Conservation (phyloP, 2,888 invertebrate genomes). For the Gymnocheta viridis region DNA sequence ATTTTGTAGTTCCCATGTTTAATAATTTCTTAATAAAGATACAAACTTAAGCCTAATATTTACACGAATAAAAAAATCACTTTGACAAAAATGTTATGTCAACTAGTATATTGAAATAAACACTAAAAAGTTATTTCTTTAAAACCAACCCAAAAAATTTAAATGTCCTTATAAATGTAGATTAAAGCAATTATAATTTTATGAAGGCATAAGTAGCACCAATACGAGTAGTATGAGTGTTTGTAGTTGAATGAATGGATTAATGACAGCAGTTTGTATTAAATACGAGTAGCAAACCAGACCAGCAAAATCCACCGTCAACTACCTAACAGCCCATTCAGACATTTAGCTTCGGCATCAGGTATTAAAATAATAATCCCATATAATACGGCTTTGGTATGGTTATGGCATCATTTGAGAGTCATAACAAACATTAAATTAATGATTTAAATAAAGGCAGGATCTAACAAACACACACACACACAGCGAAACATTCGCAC, state of each 20-base stretch:
- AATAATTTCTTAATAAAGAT: too few species aligned
- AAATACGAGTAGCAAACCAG: constrained; percentile 1
- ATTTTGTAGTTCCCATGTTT: too few species aligned
- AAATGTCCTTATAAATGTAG: constrained; percentile 3
- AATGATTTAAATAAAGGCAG: constrained; percentile 31
- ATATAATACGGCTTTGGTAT: too few species aligned
- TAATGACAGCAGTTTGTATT: constrained; percentile 18
- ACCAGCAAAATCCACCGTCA: neutral
- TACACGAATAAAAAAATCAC: too few species aligned
- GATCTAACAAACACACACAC: neutral
- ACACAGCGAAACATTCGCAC: neutral
- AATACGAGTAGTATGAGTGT: neutral
- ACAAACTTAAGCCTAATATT: too few species aligned
- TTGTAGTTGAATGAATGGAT: constrained; percentile 25
- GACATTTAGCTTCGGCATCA: neutral
- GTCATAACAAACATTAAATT: constrained; percentile 49
- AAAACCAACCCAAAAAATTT: neutral
- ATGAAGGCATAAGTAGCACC: neutral
- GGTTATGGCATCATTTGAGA: constrained; percentile 48
- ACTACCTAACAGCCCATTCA: neutral
- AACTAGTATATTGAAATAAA: neutral
- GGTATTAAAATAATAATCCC: constrained; percentile 36
- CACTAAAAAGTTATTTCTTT: neutral
- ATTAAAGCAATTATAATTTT: constrained; percentile 23
- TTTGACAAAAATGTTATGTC: too few species aligned